Evolutionary conservation across 23 tunicate genomes (phyloP).

Genomic region (Ciona savignyi): DNA sequence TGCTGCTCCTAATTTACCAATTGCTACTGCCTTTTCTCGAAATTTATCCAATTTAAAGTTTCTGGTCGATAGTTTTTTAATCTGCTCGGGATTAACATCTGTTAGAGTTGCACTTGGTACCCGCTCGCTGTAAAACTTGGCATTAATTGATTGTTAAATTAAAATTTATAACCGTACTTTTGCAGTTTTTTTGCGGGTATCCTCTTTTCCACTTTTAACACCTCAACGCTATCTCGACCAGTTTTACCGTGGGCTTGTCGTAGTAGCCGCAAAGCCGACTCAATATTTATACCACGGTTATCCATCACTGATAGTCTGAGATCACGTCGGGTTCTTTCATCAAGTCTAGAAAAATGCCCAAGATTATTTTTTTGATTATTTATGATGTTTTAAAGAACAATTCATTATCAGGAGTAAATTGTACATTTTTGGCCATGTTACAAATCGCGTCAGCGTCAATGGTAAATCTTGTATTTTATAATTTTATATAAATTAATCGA

Average conservation of each 20-base stretch:
- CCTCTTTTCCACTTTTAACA: conserved; percentile 18
- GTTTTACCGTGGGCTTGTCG: conserved; percentile 60
- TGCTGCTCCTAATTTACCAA: conserved; percentile 21
- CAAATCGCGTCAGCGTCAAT: too few relatives aligned
- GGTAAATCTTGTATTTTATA: too few relatives aligned
- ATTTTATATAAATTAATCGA: too few relatives aligned
- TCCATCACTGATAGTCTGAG: conserved; percentile 28
- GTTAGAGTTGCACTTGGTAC: too few relatives aligned
- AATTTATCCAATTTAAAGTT: conserved; percentile 36
- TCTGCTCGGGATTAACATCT: too few relatives aligned
- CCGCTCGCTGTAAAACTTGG: too few relatives aligned
- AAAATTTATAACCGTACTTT: neutral
- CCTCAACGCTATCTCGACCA: conserved; percentile 78
- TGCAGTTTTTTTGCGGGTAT: conserved; percentile 10
- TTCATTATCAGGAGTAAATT: too few relatives aligned
- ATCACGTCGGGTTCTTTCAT: conserved; percentile 39
- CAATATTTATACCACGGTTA: conserved; percentile 60
- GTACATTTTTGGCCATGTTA: too few relatives aligned
- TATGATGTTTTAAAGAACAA: too few relatives aligned
- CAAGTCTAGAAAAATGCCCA: conserved; percentile 57
- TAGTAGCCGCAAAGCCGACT: conserved; percentile 31
- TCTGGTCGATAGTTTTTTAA: too few relatives aligned
- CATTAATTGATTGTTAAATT: too few relatives aligned
- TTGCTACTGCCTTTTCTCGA: conserved; percentile 14
- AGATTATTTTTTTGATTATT: too few relatives aligned